Percentiles rank a stretch among this genome's conserved stretches.
Evolutionary conservation across 64 coral and sea anemone genomes (phyloP).

Genomic region (Hydrozoanthus tunicans): DNA sequence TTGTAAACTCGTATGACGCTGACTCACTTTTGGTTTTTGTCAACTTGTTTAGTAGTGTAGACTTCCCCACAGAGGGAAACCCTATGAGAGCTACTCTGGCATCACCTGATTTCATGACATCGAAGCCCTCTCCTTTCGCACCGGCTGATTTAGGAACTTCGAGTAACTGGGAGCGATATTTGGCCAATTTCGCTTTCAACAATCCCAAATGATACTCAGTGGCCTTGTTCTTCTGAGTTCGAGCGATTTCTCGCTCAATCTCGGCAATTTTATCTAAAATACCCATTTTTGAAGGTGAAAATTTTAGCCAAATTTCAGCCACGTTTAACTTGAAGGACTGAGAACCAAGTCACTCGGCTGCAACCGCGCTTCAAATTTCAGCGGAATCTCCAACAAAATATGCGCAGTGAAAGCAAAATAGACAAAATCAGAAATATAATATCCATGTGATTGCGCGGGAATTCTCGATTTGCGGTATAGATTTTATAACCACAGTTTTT

Average conservation of each 20-base stretch:
- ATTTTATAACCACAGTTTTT: not conserved
- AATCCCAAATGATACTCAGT: conserved; percentile 96
- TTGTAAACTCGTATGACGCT: conserved; percentile 96
- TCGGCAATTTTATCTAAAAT: conserved; percentile 97
- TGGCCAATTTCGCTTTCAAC: conserved; percentile 94
- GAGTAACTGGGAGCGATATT: conserved; percentile 91
- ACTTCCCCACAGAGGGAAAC: conserved; percentile 97
- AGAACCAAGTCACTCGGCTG: not conserved
- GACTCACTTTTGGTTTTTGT: conserved; percentile 85
- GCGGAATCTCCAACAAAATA: not conserved
- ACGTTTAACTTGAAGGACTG: not conserved
- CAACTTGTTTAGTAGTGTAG: conserved; percentile 90
- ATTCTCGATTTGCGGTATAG: not conserved
- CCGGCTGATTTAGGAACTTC: conserved; percentile 76
- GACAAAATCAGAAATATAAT: not conserved
- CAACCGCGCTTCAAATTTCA: not conserved
- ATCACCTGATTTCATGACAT: conserved; percentile 99
- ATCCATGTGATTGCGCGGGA: conserved; percentile 29
- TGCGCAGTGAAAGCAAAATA: conserved; percentile 30
- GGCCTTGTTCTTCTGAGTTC: conserved; percentile 98
- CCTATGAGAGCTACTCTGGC: conserved; percentile 97
- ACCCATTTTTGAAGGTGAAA: conserved; percentile 72
- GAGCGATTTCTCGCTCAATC: conserved; percentile 94
- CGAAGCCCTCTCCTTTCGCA: conserved; percentile 93
- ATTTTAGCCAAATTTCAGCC: not conserved